Evolutionary conservation across 2,888 invertebrate genomes (phyloP).

Genomic region (Coenonympha arcania): DNA sequence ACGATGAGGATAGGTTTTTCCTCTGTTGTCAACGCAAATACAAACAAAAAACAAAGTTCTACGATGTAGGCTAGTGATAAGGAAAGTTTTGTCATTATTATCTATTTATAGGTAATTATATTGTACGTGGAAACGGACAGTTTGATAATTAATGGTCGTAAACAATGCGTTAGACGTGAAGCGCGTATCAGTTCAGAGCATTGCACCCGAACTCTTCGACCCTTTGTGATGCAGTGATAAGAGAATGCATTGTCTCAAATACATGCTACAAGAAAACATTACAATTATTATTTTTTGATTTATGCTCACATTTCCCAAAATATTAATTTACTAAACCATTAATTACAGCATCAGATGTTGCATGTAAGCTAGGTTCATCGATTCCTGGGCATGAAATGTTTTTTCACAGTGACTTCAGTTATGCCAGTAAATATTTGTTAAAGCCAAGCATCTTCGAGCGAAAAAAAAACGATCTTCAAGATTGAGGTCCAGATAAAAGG

Average conservation of each 20-base stretch:
- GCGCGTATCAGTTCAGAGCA: slow-evolving; percentile 50
- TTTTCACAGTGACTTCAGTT: not conserved
- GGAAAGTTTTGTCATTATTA: slow-evolving; percentile 49
- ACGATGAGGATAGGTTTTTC: no score
- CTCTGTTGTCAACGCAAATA: not conserved
- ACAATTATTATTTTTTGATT: slow-evolving; percentile 16
- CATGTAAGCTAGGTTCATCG: not conserved
- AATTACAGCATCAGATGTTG: not conserved
- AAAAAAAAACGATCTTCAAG: not conserved
- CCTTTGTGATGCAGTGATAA: slow-evolving; percentile 40
- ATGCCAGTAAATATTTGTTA: not conserved
- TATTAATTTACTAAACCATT: not conserved
- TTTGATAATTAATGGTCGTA: slow-evolving; percentile 58
- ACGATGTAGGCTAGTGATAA: slow-evolving; percentile 9
- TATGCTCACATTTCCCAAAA: slow-evolving; percentile 22
- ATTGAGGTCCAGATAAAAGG: not conserved
- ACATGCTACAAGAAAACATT: slow-evolving; percentile 28
- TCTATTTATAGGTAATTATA: slow-evolving; percentile 61
- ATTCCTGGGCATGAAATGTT: not conserved
- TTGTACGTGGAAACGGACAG: slow-evolving; percentile 31
- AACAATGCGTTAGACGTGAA: slow-evolving; percentile 58
- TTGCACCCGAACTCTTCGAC: slow-evolving; percentile 62
- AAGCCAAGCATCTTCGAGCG: not conserved
- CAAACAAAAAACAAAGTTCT: not conserved
- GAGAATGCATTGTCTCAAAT: slow-evolving; percentile 42